Evolutionary conservation across 2,797 vertebrate species (phyloP).

Genomic region (Dendrocincla tyrannina): DNA sequence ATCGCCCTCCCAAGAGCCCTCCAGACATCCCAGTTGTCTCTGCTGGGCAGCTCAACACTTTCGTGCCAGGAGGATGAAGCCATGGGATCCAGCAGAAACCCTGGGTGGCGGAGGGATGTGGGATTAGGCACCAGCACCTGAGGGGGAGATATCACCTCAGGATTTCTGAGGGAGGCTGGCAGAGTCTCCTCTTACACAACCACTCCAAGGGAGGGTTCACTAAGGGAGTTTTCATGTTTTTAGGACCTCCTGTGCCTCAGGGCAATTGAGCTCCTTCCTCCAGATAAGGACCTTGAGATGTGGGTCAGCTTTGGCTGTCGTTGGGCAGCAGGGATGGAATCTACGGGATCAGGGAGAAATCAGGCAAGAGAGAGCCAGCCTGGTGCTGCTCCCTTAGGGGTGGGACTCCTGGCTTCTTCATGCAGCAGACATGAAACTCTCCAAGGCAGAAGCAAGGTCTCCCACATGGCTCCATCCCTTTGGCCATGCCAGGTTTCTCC

Average conservation of each 20-base stretch:
- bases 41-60: rapidly evolving
- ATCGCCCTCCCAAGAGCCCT: not conserved
- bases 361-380: not conserved
- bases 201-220: not conserved
- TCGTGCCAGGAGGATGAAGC: not conserved
- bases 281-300: not conserved
- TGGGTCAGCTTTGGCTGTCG: not conserved
- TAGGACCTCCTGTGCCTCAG: not conserved
- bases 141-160: not conserved
- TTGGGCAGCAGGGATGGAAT: not conserved
- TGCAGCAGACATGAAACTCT: not conserved
- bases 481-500: not conserved
- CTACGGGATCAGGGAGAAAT: not conserved
- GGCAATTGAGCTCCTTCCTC: not conserved
- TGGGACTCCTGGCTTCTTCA: not conserved
- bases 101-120: not conserved
- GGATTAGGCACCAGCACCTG: not conserved
- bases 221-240: not conserved
- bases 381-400: not conserved
- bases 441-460: not conserved
- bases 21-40: not conserved
- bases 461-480: rapidly evolving
- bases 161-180: not conserved
- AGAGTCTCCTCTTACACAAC: not conserved
- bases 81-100: not conserved